Percentiles rank a stretch among this genome's conserved stretches.
phyloP scores from a whole-genome alignment of 1,140 invertebrate genomes.

The Aradophagus sp. region DNA sequence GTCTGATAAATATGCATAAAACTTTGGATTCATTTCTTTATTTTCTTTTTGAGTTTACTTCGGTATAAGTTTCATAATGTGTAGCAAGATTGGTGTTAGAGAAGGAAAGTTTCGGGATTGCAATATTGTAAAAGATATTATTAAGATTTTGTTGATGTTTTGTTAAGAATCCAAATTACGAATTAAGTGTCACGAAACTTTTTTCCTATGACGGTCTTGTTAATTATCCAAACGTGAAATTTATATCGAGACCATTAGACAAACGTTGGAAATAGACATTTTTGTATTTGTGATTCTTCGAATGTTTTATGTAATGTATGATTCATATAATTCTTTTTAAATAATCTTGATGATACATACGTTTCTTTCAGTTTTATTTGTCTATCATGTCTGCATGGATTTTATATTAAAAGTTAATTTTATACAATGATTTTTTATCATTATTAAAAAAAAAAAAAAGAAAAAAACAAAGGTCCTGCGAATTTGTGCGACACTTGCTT shows the following conservation, averaged over 20 bases:
- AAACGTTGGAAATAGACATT: slow-evolving; percentile 6
- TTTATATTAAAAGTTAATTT: slow-evolving; percentile 55
- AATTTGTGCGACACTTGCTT: slow-evolving; percentile 20
- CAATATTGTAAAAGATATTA: slow-evolving; percentile 27
- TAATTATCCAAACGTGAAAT: slow-evolving; percentile 1
- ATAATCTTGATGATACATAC: slow-evolving; percentile 30
- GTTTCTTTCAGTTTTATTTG: slow-evolving; percentile 21
- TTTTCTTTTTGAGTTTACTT: slow-evolving; percentile 14
- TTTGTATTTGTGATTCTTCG: slow-evolving; percentile 32
- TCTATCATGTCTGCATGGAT: slow-evolving; percentile 34
- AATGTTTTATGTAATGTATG: slow-evolving; percentile 36
- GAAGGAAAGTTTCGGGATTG: slow-evolving; percentile 13
- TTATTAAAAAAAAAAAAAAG: slow-evolving; percentile 25
- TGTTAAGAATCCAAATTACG: slow-evolving; percentile 9
- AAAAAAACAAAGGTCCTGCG: too few species aligned
- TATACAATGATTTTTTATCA: slow-evolving; percentile 41
- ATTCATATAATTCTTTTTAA: slow-evolving; percentile 23
- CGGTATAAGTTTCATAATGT: slow-evolving; percentile 25
- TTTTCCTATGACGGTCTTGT: slow-evolving; percentile 11
- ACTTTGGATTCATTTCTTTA: slow-evolving; percentile 5
- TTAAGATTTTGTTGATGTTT: slow-evolving; percentile 26
- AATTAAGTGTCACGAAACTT: slow-evolving; percentile 8
- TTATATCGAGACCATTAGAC: slow-evolving; percentile 7
- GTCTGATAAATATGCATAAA: slow-evolving; percentile 12
- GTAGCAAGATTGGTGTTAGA: slow-evolving; percentile 8